These are phyloP conservation scores for Falco cherrug DNA, from an alignment of 2,797 vertebrate genomes.

Conservation along the genomic window DNA sequence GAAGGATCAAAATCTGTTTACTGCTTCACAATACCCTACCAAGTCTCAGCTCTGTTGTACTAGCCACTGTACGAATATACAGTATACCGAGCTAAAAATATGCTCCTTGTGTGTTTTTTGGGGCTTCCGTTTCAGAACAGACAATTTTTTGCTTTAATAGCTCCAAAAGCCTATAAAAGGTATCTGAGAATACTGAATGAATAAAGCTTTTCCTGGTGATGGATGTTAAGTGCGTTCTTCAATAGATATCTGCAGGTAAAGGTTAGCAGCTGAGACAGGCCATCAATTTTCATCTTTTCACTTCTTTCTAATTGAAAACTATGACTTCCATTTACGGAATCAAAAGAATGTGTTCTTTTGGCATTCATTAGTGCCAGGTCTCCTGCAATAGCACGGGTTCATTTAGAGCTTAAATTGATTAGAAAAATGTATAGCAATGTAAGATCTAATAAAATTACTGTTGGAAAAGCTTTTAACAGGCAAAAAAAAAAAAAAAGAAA, in stretches of 20 bases:
- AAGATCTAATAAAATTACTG: background rate
- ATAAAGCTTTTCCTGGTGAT: background rate
- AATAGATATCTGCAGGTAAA: constrained; percentile 29
- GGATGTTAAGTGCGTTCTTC: background rate
- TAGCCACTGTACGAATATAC: background rate
- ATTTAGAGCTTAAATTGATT: background rate
- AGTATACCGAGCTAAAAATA: background rate
- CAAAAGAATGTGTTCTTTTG: constrained; percentile 25
- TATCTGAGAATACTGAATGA: background rate
- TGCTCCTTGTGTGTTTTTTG: background rate
- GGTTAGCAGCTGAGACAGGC: constrained; percentile 11
- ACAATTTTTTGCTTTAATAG: background rate
- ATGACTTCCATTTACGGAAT: constrained; percentile 41
- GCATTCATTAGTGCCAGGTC: constrained; percentile 1
- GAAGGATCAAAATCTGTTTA: background rate
- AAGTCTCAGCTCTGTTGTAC: background rate
- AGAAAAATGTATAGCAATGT: background rate
- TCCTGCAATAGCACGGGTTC: background rate
- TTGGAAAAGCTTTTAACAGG: background rate
- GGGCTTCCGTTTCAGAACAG: background rate
- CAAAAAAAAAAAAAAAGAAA: background rate
- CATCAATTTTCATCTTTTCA: constrained; percentile 46
- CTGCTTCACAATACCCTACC: background rate
- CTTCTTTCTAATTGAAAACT: constrained; percentile 46
- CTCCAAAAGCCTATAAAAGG: background rate